phyloP scores from a whole-genome alignment of 2,113 vertebrate genomes.

The Gnathonemus echidnorhynchus region DNA sequence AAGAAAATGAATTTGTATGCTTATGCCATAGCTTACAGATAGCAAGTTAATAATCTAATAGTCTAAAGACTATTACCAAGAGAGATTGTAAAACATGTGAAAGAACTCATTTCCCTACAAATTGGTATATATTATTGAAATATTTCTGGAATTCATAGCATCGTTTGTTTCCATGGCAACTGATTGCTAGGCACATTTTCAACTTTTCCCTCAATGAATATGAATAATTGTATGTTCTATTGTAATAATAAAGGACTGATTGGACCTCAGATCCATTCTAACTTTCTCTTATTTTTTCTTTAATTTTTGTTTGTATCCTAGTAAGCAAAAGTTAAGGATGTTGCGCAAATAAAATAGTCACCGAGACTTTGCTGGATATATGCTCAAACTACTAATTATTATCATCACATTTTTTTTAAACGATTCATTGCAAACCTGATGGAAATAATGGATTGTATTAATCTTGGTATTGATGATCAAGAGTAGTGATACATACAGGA shows the following conservation, averaged over 20 bases:
- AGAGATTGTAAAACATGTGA: slow-evolving; percentile 22
- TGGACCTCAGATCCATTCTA: slow-evolving; percentile 20
- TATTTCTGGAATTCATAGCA: slow-evolving; percentile 24
- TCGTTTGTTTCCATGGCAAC: slow-evolving; percentile 38
- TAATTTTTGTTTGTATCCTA: neutral
- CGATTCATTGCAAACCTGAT: neutral
- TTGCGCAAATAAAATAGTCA: slow-evolving; percentile 1
- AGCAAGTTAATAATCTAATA: slow-evolving; percentile 26
- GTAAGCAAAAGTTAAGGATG: neutral
- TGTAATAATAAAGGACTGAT: slow-evolving; percentile 29
- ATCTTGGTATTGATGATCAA: neutral
- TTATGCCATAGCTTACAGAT: slow-evolving; percentile 13
- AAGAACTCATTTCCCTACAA: slow-evolving; percentile 29
- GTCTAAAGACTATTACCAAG: slow-evolving; percentile 22
- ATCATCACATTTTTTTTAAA: neutral
- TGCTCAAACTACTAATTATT: neutral
- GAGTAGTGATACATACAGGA: neutral
- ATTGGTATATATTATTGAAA: slow-evolving; percentile 34
- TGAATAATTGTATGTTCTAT: slow-evolving; percentile 31
- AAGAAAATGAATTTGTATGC: neutral
- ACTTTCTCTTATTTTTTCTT: neutral
- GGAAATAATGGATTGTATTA: neutral
- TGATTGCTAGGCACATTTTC: slow-evolving; percentile 22
- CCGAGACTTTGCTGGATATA: neutral
- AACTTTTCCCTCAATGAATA: slow-evolving; percentile 14